Percentiles rank a stretch among this genome's conserved stretches.
phyloP scores from a whole-genome alignment of 2,113 vertebrate species.

The Lepus europaeus region DNA sequence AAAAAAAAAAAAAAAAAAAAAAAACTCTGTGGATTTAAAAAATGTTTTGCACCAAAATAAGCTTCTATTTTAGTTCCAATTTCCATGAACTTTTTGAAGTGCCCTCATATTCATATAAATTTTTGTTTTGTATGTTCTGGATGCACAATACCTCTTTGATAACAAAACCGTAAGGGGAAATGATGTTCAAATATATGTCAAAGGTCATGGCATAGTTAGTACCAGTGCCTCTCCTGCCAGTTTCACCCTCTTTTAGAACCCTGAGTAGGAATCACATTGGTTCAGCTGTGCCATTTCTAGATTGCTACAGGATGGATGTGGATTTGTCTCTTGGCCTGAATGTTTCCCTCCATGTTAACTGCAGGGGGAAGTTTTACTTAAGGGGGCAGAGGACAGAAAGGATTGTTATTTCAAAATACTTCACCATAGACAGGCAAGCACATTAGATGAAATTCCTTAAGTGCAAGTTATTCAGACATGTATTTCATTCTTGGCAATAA shows the following conservation, averaged over 20 bases:
- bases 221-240: background rate
- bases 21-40: no score
- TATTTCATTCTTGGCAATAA: slow-evolving; percentile 78
- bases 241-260: background rate
- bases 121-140: background rate
- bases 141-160: background rate
- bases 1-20: no score
- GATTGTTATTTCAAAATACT: slow-evolving; percentile 65
- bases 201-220: background rate
- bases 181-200: background rate
- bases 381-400: background rate
- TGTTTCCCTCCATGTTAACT: slow-evolving; percentile 41
- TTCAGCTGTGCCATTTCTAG: slow-evolving; percentile 26
- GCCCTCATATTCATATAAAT: background rate
- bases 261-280: background rate
- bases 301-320: background rate
- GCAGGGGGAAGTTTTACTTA: slow-evolving; percentile 39
- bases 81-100: no score
- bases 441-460: slow-evolving; percentile 75
- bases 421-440: slow-evolving; percentile 14
- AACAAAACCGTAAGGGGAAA: slow-evolving; percentile 41
- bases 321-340: slow-evolving; percentile 26
- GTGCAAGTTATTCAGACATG: slow-evolving; percentile 68
- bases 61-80: no score
- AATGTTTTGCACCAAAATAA: no score